phyloP scores from a whole-genome alignment of 1,140 invertebrate species.

The Lasioglossum baleicum region DNA sequence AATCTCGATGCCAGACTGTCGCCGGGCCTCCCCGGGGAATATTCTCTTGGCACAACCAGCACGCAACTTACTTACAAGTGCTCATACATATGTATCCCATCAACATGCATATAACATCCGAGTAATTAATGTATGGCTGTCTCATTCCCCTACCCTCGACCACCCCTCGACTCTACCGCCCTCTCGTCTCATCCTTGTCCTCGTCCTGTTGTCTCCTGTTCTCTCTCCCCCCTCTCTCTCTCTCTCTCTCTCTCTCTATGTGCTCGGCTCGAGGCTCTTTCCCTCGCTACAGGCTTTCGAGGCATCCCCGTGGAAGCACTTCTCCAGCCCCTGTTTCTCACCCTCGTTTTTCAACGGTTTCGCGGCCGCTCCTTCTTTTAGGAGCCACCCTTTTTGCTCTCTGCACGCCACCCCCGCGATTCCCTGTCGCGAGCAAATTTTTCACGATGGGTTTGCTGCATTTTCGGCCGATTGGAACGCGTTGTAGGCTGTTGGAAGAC shows the following conservation, averaged over 20 bases:
- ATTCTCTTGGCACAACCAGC: conserved; percentile 17
- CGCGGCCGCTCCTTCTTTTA: neutral
- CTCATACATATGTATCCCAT: conserved; percentile 65
- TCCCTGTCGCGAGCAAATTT: no score
- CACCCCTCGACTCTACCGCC: neutral
- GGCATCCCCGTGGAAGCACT: neutral
- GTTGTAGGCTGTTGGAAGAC: no score
- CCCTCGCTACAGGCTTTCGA: conserved; percentile 18
- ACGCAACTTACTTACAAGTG: conserved; percentile 55
- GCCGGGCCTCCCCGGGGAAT: conserved; percentile 25
- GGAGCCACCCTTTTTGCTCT: neutral
- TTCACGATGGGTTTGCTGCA: no score
- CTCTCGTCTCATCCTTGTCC: neutral
- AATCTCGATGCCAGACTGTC: conserved; percentile 44
- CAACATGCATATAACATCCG: conserved; percentile 65
- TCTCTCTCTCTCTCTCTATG: no score
- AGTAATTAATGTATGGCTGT: conserved; percentile 64
- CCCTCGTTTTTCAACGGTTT: neutral
- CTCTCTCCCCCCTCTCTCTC: no score
- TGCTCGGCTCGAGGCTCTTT: neutral
- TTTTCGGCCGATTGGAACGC: no score
- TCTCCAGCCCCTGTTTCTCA: neutral
- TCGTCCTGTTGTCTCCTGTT: neutral
- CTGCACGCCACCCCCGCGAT: no score
- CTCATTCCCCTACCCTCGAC: neutral